Evolutionary conservation across 1,140 invertebrate species (phyloP).

Genomic region (Laodelphax striatellus): DNA sequence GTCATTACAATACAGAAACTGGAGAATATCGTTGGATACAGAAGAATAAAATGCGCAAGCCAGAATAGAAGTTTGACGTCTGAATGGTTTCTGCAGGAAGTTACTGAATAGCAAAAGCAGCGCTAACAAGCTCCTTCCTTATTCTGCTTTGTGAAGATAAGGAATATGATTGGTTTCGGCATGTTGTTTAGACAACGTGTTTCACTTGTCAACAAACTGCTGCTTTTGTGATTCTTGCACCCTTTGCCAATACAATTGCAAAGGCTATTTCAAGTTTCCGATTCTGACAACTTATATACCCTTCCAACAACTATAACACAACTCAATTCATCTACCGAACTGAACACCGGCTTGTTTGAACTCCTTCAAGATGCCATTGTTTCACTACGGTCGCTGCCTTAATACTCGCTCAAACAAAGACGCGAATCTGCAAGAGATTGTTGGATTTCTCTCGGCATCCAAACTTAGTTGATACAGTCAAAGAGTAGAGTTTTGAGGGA

Average conservation of each 20-base stretch:
- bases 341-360: no score
- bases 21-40: constrained; percentile 1
- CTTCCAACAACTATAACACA: no score
- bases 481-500: no score
- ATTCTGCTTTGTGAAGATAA: neutral
- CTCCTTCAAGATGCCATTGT: no score
- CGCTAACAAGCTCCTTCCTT: constrained; percentile 1
- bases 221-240: neutral
- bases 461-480: no score
- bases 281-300: no score
- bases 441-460: no score
- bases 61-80: constrained; percentile 1
- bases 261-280: neutral
- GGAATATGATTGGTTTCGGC: constrained; percentile 3
- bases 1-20: constrained; percentile 2
- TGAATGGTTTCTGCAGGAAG: constrained; percentile 3
- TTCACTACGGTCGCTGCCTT: no score
- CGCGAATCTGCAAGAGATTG: no score
- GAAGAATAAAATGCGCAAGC: neutral
- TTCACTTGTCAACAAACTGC: neutral
- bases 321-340: no score
- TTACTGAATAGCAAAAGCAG: neutral
- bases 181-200: constrained; percentile 3
- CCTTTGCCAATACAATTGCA: neutral
- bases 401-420: no score